Conservation (phyloP, 2,113 vertebrate genomes). For the Catharus minimus region DNA sequence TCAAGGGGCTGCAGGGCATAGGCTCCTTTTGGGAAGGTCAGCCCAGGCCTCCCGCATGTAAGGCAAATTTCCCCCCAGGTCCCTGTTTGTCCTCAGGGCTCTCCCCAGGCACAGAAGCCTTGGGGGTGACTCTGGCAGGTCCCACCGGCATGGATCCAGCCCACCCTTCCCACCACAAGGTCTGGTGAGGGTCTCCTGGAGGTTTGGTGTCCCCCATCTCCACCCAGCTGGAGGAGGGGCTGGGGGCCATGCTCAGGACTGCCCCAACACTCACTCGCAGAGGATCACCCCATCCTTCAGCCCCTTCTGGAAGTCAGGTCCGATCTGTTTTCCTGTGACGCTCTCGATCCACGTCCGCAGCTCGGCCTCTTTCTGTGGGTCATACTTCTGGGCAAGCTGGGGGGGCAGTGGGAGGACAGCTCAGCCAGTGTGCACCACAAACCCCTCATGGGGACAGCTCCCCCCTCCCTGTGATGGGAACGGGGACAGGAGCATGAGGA, state of each 20-base stretch:
- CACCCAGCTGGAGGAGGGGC: not conserved
- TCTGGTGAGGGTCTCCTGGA: not conserved
- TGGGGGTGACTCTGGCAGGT: not conserved
- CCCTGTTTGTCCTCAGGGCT: not conserved
- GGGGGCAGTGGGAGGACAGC: not conserved
- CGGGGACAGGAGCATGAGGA: rapidly evolving
- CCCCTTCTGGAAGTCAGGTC: constrained; percentile 91
- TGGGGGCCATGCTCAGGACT: rapidly evolving
- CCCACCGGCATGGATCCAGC: rapidly evolving
- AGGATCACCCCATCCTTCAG: constrained; percentile 88
- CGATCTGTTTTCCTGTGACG: constrained; percentile 80
- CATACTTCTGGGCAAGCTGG: constrained; percentile 93
- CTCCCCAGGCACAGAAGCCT: not conserved
- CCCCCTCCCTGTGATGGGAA: not conserved
- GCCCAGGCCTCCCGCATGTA: not conserved
- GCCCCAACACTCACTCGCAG: constrained; percentile 84
- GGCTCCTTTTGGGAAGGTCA: not conserved
- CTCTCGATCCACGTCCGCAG: constrained; percentile 90
- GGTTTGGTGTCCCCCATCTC: not conserved
- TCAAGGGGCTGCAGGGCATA: rapidly evolving
- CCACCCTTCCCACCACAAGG: not conserved
- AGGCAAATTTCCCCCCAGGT: not conserved
- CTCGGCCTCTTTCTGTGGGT: constrained; percentile 88
- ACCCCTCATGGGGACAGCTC: rapidly evolving
- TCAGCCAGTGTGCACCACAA: not conserved